Evolutionary conservation across 2,113 vertebrate species (phyloP), one percentile per base, ranked within the genome.

Genomic region (Pygoscelis adeliae): DNA sequence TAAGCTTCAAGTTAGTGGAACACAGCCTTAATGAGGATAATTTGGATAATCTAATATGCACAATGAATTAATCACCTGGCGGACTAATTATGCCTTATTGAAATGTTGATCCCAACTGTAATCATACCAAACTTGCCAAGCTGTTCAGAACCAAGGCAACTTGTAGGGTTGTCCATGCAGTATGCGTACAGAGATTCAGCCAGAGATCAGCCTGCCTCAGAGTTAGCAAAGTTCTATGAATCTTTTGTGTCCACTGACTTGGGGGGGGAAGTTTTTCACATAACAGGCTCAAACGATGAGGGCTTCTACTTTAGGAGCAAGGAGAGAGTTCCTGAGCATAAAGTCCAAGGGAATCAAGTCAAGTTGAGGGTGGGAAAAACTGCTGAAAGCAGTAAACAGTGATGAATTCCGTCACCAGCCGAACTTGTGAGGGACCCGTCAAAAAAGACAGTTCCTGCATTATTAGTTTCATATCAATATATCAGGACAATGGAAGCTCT

Each of bases 41-140:
- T 62, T 91, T 88, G 74, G 52, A 52, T 77, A 94, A 65, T 80
- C 58, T 91, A 83, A 92, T 85, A 85, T 29, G 66, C 67, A 90
- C 82, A 80, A 66, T 86, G 78, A 95, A 80, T 92, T 95, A 96
- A 95, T 96, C 90, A 94, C 85, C 87, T 93, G 62, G 62, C 36
- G 8, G 53, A 65, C 34, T 97, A 92, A 85, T 82, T 93, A 89
- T 79, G 56, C 44, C 47, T 52, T 65, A 89, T 61, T 94, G 84
- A 94, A 94, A 83, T 67, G 56, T 87, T 87, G 84, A 95, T 94
- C 87, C 73, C 65, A 83, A 69, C 56, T 42, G 30, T 26, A 88
- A 80, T 90, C 78, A 50, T n/a, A 90, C 44, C 36, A 88, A 96
- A 90, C 70, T 86, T 88, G 46, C 46, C 44, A 76, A 90, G 36